phyloP scores from a whole-genome alignment of 2,797 vertebrate genomes.

The Diceros bicornis region DNA sequence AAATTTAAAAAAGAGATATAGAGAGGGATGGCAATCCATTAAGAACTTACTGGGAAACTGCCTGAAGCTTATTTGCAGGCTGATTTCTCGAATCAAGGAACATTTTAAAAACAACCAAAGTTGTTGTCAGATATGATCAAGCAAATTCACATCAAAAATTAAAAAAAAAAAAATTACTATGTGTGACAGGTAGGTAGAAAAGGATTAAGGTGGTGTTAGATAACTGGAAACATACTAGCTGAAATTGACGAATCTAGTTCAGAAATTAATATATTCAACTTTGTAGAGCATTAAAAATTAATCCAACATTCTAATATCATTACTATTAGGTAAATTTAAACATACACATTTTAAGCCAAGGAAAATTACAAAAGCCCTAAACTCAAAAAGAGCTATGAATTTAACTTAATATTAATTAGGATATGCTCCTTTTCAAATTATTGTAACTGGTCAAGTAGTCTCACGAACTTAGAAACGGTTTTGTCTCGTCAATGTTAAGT shows the following conservation, averaged over 20 bases:
- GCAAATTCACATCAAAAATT: slow-evolving; percentile 36
- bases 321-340: slow-evolving; percentile 32
- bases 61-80: slow-evolving; percentile 85
- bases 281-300: background rate
- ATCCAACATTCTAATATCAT: slow-evolving; percentile 46
- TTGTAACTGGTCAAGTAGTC: slow-evolving; percentile 47
- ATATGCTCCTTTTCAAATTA: slow-evolving; percentile 33
- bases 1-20: background rate
- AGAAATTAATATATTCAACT: slow-evolving; percentile 71
- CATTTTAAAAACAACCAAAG: slow-evolving; percentile 77
- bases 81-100: slow-evolving; percentile 83
- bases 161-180: background rate
- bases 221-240: slow-evolving; percentile 73
- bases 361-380: slow-evolving; percentile 55
- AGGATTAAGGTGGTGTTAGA: slow-evolving; percentile 69
- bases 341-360: background rate
- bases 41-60: slow-evolving; percentile 86
- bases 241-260: slow-evolving; percentile 47
- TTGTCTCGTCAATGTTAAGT: slow-evolving; percentile 23
- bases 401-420: slow-evolving; percentile 23
- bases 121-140: slow-evolving; percentile 53
- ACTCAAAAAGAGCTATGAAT: background rate
- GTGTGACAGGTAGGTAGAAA: slow-evolving; percentile 77
- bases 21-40: slow-evolving; percentile 85
- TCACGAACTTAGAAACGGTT: slow-evolving; percentile 59